A percentile compares a stretch with the other conserved stretches of the same genome.
Evolutionary conservation across 1,140 invertebrate genomes (phyloP).

Genomic region (Melipona quadrifasciata): DNA sequence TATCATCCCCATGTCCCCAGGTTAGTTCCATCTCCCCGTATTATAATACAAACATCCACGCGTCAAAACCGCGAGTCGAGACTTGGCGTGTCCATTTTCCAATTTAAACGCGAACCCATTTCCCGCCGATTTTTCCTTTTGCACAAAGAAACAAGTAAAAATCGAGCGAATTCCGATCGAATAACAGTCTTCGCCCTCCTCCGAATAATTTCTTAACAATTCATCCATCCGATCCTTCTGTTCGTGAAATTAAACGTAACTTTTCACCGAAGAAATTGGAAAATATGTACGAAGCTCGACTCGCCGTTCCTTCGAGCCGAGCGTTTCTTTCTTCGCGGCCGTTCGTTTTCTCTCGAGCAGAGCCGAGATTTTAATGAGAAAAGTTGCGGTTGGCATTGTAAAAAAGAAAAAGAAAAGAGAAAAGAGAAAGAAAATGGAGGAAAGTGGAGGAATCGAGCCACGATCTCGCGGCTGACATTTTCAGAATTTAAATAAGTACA

Average conservation of each 20-base stretch:
- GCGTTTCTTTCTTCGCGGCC: neutral
- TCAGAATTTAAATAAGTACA: constrained; percentile 27
- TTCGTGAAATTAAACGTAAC: constrained; percentile 1
- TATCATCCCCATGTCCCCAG: too few species aligned
- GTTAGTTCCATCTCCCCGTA: neutral
- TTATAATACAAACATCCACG: too few species aligned
- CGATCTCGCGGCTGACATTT: constrained; percentile 15
- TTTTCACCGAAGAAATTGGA: neutral
- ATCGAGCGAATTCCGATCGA: neutral
- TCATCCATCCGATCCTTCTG: neutral
- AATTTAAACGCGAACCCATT: neutral
- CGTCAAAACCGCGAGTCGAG: neutral
- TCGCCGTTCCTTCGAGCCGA: neutral
- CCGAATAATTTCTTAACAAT: neutral
- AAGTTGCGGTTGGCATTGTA: constrained; percentile 1
- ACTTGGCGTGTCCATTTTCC: neutral
- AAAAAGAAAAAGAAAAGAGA: neutral
- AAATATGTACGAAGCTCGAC: neutral
- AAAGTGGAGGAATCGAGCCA: neutral
- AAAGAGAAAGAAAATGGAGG: neutral
- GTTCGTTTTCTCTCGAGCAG: neutral
- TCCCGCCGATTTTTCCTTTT: neutral
- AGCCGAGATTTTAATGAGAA: constrained; percentile 25
- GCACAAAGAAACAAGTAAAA: neutral
- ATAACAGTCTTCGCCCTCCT: neutral